Conservation (phyloP, 2,113 vertebrate species). For the Butastur rufipennis region DNA sequence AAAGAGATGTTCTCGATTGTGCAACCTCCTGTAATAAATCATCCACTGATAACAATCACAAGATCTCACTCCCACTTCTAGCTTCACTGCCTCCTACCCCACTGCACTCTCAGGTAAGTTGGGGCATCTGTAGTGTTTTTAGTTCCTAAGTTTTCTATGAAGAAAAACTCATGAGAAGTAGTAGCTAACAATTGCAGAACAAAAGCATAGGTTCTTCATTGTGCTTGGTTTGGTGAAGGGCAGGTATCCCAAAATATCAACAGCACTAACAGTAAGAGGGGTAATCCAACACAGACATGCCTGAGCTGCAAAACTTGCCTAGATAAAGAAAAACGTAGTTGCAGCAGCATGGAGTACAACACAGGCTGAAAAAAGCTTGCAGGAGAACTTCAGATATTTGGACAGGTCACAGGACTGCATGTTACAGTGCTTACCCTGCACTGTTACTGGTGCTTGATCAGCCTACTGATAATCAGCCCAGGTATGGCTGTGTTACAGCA, state of each 20-base stretch:
- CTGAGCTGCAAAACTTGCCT: background rate
- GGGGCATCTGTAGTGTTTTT: too few species aligned
- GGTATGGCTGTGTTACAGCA: background rate
- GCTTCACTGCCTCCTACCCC: background rate
- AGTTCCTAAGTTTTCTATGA: accelerated
- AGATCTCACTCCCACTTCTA: background rate
- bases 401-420: background rate
- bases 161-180: background rate
- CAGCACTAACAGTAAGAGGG: background rate
- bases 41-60: background rate
- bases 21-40: background rate
- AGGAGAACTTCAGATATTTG: background rate
- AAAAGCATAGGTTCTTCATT: background rate
- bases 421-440: background rate
- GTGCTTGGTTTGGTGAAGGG: background rate
- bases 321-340: background rate
- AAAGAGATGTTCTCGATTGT: background rate
- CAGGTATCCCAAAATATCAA: background rate
- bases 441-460: background rate
- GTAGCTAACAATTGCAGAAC: background rate
- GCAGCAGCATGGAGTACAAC: background rate
- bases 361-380: background rate
- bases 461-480: background rate
- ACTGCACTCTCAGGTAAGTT: background rate
- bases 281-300: background rate